phyloP scores from a whole-genome alignment of 2,888 invertebrate genomes.

The Alcis repandata region DNA sequence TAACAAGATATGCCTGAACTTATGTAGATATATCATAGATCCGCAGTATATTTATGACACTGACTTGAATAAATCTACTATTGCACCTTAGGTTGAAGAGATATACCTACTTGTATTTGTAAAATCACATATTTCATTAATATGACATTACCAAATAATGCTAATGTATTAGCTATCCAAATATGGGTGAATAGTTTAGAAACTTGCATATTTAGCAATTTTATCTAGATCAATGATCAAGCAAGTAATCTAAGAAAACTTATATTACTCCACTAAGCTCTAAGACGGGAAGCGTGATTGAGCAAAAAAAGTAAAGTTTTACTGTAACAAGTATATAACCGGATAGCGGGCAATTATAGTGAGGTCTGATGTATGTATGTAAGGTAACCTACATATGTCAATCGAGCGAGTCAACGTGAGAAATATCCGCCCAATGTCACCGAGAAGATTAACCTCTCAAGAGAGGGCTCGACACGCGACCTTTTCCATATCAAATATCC shows the following conservation, averaged over 20 bases:
- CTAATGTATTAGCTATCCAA: neutral
- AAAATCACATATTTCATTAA: no score
- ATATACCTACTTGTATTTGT: neutral
- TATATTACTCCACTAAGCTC: conserved; percentile 44
- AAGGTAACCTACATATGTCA: conserved; percentile 66
- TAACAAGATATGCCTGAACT: neutral
- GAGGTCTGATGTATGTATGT: conserved; percentile 49
- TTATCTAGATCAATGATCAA: conserved; percentile 69
- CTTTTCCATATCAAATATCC: conserved; percentile 50
- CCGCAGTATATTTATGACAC: neutral
- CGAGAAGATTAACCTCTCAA: conserved; percentile 62
- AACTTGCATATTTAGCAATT: conserved; percentile 55
- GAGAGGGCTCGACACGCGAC: conserved; percentile 57
- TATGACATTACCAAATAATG: no score
- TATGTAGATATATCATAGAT: neutral
- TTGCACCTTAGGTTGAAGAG: neutral
- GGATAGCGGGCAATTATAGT: conserved; percentile 38
- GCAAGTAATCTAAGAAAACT: conserved; percentile 58
- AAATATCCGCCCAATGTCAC: conserved; percentile 65
- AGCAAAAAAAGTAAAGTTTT: conserved; percentile 46
- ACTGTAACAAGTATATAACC: conserved; percentile 9
- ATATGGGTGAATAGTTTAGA: conserved; percentile 23
- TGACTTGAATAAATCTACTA: conserved; percentile 2
- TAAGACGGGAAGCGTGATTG: conserved; percentile 48
- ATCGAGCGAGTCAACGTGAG: conserved; percentile 54